These are phyloP conservation scores for Helicolenus hilgendorfi DNA, from an alignment of 2,797 vertebrate genomes.

Conservation along the genomic window DNA sequence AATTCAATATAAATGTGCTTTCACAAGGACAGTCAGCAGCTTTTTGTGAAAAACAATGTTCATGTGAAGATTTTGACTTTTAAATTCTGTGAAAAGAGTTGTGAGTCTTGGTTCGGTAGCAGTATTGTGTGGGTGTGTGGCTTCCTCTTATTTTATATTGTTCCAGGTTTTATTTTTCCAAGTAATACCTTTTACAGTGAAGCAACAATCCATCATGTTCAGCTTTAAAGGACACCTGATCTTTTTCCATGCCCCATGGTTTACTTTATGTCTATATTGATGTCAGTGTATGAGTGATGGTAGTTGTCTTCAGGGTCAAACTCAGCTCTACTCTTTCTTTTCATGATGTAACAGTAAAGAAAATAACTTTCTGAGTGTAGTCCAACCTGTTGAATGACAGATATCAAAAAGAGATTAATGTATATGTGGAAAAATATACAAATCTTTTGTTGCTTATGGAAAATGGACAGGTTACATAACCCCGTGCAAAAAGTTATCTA, in stretches of 20 bases:
- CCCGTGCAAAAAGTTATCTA: conserved; percentile 17
- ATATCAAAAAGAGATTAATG: not conserved
- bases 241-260: conserved; percentile 14
- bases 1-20: not conserved
- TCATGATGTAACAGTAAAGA: not conserved
- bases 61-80: not conserved
- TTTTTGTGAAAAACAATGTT: not conserved
- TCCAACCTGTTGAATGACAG: conserved; percentile 3
- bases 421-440: not conserved
- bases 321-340: not conserved
- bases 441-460: not conserved
- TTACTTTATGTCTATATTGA: conserved; percentile 25
- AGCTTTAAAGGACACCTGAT: conserved; percentile 50
- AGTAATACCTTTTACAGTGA: conserved; percentile 13
- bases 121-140: conserved; percentile 40
- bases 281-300: conserved; percentile 32
- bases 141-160: conserved; percentile 9
- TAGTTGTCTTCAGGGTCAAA: conserved; percentile 2
- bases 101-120: conserved; percentile 23
- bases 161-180: conserved; percentile 52
- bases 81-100: not conserved
- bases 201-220: conserved; percentile 65
- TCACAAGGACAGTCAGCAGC: conserved; percentile 8
- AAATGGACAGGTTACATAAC: conserved; percentile 22
- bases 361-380: not conserved